Base-by-base conservation (phyloP, 1,140 invertebrate species). In the Scaptomyza montana region DNA sequence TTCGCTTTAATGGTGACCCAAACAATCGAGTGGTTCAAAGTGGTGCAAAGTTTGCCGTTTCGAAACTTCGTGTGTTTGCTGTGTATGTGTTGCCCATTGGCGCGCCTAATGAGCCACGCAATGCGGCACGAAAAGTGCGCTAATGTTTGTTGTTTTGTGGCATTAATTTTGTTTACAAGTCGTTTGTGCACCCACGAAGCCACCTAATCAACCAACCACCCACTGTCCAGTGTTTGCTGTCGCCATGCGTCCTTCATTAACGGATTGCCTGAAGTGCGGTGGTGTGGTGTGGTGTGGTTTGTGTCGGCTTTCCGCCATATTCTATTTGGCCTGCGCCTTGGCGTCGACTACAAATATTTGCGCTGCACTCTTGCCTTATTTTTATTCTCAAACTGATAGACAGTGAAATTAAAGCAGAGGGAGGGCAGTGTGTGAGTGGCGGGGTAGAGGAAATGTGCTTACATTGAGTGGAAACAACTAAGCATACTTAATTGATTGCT, bases 131-230 rank as follows among this genome's bases (percentile, higher is more conserved):
- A 71, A 87, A 89, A 82, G 72, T 87, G 82, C 79, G 84, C 73
- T 84, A 87, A 87, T 89, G 79, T 70, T 87, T 87, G 79, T 87
- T 87, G 84, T 77, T 59, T 79, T 81, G 78, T 77, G 82, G 84
- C 65, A 87, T 87, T 89, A 84, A 89, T 87, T 87, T 89, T 89
- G 82, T 87, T 84, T 89, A 89, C 84, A 89, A 86, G 82, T 86
- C 76, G 82, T 86, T 86, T 82, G 74, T 81, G 80, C 74, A 64
- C 3, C 30, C 30, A 33, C 30, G 30, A 2, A 33, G 5, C 56
- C 41, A 9, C 33, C 13, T 33, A 19, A 0, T 30, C 19, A 12
- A 28, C 21, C 21, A 30, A 16, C 6, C 21, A 4, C 8, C 49
- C 10, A 2, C 30, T 10, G 39, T n/a, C 33, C 54, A 47, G 4